Base-by-base conservation (phyloP, 2,797 vertebrate species). In the Lateolabrax maculatus region DNA sequence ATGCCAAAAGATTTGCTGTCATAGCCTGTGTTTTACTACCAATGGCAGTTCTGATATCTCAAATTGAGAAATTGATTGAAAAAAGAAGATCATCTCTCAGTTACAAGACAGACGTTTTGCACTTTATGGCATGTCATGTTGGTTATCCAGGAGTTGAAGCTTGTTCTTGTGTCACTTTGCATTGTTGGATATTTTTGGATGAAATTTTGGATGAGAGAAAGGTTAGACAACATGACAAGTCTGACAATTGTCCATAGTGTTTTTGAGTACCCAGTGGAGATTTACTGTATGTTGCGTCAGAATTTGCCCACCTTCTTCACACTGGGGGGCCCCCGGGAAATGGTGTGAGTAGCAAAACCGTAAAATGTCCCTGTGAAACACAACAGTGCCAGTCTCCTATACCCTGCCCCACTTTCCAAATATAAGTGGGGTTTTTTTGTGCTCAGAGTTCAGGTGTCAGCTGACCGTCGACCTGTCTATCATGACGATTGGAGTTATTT, bases 401-500 rank as follows among this genome's bases (percentile, higher is more conserved):
- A 53, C 61, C 61, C 60, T 51, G 43, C 53, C 37, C 61, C 53
- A 49, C 65, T 88, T 81, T 85, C 75, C 75, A 79, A 89, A 87
- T 71, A 83, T 67, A 80, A 72, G 72, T 58, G 31, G 27, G 31
- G 27, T 21, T 63, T 78, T 83, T 87, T 61, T 85, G 25, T 37
- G 49, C 62, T 79, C 46, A 15, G 49, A 58, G 55, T 71, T 69
- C 53, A 79, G 68, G 77, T 77, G 66, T 83, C 85, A 80, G 44
- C 73, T 80, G 79, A 80, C 82, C 41, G 6, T 53, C 79, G 80
- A 83, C 77, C 79, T 60, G n/a, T 64, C 68, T 89, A 25, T 80
- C 79, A 77, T 19, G 62, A 67, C 4, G 5, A 75, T 81, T 85
- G 65, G 78, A 90, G 82, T 69, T 90, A 83, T 89, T 92, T 84